Evolutionary conservation across 2,113 vertebrate genomes (phyloP), one percentile per base, ranked within the genome.

Genomic region (Pterocles orientalis): DNA sequence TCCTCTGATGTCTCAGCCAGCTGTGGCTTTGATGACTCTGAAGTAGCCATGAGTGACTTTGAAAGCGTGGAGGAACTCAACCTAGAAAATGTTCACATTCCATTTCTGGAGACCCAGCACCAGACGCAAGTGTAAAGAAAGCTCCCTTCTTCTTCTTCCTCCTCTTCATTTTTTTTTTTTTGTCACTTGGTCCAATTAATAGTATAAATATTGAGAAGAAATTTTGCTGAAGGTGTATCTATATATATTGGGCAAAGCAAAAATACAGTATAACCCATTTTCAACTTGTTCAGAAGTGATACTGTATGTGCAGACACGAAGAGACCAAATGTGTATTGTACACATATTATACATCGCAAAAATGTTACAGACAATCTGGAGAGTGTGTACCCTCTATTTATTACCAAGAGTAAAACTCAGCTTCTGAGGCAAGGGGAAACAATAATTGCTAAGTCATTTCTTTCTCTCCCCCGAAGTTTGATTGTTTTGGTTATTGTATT

Each of bases 71-170:
- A 99, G 6, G 99, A 99, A 88, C 97, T 98, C 81, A 98, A 97
- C 81, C 97, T 98, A 57, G 94, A 98, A 93, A 97, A 97, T 64
- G 89, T 98, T 90, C 98, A 98, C 97, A 96, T 98, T 93, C 98
- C 98, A 60, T 98, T 98, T 65, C 68, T 97, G 71, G 98, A 99
- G 97, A 97, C 98, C 25, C 99, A 99, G 97, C 99, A 99, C 88
- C 99, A 99, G 97, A 99, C 99, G 33, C 98, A 99, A 95, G 99
- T 99, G 88, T 99, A 98, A 98, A 87, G 78, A 68, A 87, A 65
- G 17, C 26, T 34, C 48, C 69, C 50, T 80, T 77, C 54, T 77
- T 91, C 26, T 8, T 87, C 53, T 5, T 92, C 34, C 6, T 84
- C 53, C 20, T 79, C 15, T 2, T 65, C 24, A 4, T 58, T 25